Evolutionary conservation across 37 sponge, comb jelly and placozoan species (phyloP).

Genomic region (Aphrocallistes beatrix): DNA sequence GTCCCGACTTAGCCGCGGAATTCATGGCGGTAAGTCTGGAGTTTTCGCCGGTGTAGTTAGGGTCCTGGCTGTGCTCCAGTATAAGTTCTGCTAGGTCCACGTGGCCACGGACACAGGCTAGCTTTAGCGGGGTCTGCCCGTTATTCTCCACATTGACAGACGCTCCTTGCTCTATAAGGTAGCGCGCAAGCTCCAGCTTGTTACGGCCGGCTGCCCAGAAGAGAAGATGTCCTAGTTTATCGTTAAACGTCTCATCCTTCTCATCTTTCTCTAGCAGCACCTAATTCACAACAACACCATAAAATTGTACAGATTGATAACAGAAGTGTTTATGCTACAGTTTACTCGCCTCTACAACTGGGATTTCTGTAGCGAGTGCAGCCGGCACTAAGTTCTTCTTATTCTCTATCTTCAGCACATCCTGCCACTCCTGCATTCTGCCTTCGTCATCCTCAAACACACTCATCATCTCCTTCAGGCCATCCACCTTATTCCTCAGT

Average conservation of each 20-base stretch:
- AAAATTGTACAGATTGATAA: neutral
- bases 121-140: conserved; percentile 2
- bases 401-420: neutral
- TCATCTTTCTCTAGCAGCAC: neutral
- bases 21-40: conserved; percentile 1
- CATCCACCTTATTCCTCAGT: neutral
- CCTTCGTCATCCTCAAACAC: neutral
- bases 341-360: neutral
- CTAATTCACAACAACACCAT: too few species aligned
- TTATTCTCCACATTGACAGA: conserved; percentile 1
- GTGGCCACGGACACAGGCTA: neutral
- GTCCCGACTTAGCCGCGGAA: neutral
- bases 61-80: neutral
- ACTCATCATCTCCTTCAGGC: neutral
- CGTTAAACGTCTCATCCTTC: neutral
- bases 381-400: neutral
- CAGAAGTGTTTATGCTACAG: neutral
- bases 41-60: neutral
- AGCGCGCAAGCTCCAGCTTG: neutral
- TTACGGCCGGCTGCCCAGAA: neutral
- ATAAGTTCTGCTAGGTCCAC: conserved; percentile 9
- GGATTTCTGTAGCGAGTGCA: neutral
- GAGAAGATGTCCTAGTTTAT: neutral
- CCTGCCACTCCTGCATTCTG: neutral
- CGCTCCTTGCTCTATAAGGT: neutral